Evolutionary conservation across 2,888 invertebrate species (phyloP), one percentile per base, ranked within the genome.

Genomic region (Andrena haemorrhoa): DNA sequence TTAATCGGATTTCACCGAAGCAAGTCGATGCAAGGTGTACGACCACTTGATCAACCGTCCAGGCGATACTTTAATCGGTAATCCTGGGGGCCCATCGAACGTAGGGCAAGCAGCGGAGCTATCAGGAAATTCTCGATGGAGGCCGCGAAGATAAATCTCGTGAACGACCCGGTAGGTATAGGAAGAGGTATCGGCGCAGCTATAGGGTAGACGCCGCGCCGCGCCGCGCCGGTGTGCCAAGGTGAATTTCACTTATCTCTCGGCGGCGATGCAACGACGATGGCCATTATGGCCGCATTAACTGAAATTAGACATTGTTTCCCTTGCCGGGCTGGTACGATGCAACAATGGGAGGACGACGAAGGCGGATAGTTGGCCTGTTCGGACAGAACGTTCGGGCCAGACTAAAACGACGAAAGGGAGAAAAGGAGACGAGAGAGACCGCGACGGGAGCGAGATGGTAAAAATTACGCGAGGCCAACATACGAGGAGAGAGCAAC

Each of bases 271-370:
- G 78, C 85, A 87, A 86, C 88, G 86, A 87, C 86, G 87, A 82
- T 79, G 72, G 12, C 89, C 89, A 91, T 91, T 91, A 91, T 83
- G 86, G 87, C 75, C 88, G 88, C 88, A 91, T 92, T 91, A 90
- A 91, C 89, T 88, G 89, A 91, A 91, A 91, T 91, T 91, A 91
- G 91, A 91, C 91, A 91, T 91, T 91, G 91, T 91, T 91, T 89
- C 83, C 86, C 87, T 87, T 80, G 88, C 83, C 85, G 86, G 78
- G 82, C 77, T 86, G 72, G 79, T 86, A 75, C 84, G 88, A 86
- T 84, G 84, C 84, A 90, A 90, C 89, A 88, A 89, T 88, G 83
- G 88, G 78, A 82, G 74, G 84, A 74, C 69, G 83, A 82, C 64
- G 76, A 60, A 70, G 77, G 61, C 53, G 70, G 69, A 75, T 61